Conservation (phyloP, 2,888 invertebrate species). For the Pammene aurita region DNA sequence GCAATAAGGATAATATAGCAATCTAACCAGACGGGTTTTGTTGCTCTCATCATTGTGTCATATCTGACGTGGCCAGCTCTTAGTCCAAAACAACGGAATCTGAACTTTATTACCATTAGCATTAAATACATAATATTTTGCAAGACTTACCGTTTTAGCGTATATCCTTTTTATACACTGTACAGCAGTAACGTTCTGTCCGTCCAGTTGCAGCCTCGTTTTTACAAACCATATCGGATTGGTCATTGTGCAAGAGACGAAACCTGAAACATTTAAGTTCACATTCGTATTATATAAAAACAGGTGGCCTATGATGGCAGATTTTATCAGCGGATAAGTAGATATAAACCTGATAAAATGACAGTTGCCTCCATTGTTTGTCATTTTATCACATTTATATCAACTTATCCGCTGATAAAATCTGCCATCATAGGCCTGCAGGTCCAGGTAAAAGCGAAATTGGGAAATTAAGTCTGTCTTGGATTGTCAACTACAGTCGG, state of each 20-base stretch:
- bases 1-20: no score
- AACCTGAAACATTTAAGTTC: slow-evolving; percentile 85
- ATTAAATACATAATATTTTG: neutral
- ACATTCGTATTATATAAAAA: slow-evolving; percentile 7
- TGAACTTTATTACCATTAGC: neutral
- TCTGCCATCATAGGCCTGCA: no score
- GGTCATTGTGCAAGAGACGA: slow-evolving; percentile 97
- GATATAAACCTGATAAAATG: no score
- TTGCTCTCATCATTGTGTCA: no score
- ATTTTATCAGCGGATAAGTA: no score
- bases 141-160: slow-evolving; percentile 85
- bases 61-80: no score
- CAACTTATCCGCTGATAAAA: no score
- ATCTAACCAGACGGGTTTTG: no score
- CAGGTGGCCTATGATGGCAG: neutral
- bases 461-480: neutral
- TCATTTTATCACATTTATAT: no score
- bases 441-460: neutral
- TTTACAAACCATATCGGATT: slow-evolving; percentile 99
- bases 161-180: slow-evolving; percentile 94
- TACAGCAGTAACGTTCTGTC: slow-evolving; percentile 88
- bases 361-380: no score
- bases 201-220: slow-evolving; percentile 97
- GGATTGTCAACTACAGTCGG: neutral
- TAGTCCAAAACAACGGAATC: no score